These are phyloP conservation scores for Drosophila tsacasi DNA, from an alignment of 1,140 invertebrate species.

Conservation along the genomic window DNA sequence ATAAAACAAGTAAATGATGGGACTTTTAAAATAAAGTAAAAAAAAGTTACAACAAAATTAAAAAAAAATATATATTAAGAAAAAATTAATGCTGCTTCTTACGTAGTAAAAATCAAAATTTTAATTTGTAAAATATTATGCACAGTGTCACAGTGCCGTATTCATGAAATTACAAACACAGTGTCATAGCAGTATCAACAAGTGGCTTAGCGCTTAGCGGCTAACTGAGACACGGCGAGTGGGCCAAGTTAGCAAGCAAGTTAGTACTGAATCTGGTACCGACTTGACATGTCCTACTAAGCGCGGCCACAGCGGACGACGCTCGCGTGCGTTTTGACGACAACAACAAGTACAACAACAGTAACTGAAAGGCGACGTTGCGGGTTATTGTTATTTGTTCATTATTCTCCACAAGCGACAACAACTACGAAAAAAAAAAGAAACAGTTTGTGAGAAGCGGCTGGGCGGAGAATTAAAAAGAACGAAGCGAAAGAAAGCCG, in stretches of 20 bases:
- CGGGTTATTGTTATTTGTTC: conserved; percentile 58
- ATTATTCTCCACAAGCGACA: conserved; percentile 43
- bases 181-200: conserved; percentile 8
- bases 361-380: conserved; percentile 48
- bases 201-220: conserved; percentile 62
- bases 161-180: background rate
- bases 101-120: too few species aligned
- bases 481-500: conserved; percentile 60
- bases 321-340: conserved; percentile 65
- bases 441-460: conserved; percentile 55
- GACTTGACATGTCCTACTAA: conserved; percentile 63
- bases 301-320: conserved; percentile 66
- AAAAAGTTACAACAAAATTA: background rate
- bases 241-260: conserved; percentile 60
- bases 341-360: conserved; percentile 38
- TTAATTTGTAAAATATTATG: too few species aligned
- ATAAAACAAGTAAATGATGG: too few species aligned
- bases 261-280: conserved; percentile 66
- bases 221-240: conserved; percentile 33
- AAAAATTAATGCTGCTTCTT: background rate
- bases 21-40: background rate
- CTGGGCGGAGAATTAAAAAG: conserved; percentile 46
- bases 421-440: conserved; percentile 12
- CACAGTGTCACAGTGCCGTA: background rate
- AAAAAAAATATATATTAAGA: too few species aligned